A percentile compares a stretch with the other conserved stretches of the same genome.
These are phyloP conservation scores for Strix uralensis DNA, from an alignment of 2,113 vertebrate genomes.

Conservation along the genomic window DNA sequence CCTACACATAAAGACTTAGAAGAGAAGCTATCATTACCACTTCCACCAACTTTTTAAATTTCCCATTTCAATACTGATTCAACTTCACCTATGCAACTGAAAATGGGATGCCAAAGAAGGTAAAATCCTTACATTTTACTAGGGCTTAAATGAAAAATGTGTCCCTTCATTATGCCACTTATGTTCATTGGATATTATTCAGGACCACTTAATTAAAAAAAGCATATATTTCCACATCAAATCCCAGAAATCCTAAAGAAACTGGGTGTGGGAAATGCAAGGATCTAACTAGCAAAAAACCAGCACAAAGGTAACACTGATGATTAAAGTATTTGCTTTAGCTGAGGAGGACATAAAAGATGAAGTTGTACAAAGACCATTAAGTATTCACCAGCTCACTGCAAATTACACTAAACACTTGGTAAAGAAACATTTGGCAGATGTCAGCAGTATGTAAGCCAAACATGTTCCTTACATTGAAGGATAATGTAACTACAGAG, in stretches of 20 bases:
- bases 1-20: not conserved
- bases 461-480: slow-evolving; percentile 68
- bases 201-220: not conserved
- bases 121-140: slow-evolving; percentile 17
- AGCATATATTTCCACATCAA: not conserved
- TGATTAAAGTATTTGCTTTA: slow-evolving; percentile 52
- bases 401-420: slow-evolving; percentile 57
- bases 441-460: slow-evolving; percentile 46
- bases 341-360: slow-evolving; percentile 34
- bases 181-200: not conserved
- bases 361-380: slow-evolving; percentile 51
- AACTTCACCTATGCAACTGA: not conserved
- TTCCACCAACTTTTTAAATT: not conserved
- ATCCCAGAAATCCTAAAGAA: slow-evolving; percentile 28
- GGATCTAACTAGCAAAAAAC: not conserved
- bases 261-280: not conserved
- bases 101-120: not conserved
- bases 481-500: slow-evolving; percentile 69
- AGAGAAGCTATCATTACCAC: not conserved
- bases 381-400: slow-evolving; percentile 45
- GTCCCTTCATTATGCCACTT: not conserved
- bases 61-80: not conserved
- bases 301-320: not conserved
- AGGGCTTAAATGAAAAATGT: not conserved
- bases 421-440: slow-evolving; percentile 67